Base-by-base conservation (phyloP, 2,888 invertebrate genomes). In the Caenorhabditis doughertyi region DNA sequence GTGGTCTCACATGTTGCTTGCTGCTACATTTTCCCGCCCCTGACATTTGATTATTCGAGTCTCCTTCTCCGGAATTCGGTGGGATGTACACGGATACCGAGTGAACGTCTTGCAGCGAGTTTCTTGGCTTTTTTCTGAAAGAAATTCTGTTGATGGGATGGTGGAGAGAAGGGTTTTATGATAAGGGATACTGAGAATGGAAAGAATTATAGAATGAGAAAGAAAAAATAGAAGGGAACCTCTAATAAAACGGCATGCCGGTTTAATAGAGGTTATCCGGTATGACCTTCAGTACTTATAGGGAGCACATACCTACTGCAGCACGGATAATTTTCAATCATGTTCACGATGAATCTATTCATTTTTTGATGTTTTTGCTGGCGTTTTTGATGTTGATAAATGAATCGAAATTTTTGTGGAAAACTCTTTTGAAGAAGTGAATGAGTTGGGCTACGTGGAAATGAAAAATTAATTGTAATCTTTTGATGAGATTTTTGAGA, bases 1-100 rank as follows among this genome's bases (percentile, higher is more conserved):
- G 79, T 29, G 79, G 71, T 27, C 47, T 29, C 56, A 53, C 18
- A n/a, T 47, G 7, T 47, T 74, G 64, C n/a, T n/a, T n/a, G n/a
- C n/a, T n/a, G 18, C 65, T 56, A 56, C 65, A 77, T 77, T 67
- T 77, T 62, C 49, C 77, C 67, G 49, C 60, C 9, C 35, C 51
- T 53, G 53, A 72, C 82, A 58, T 79, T 39, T 35, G 27, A 27
- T 11, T 39, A 65, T 8, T 39, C 16, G 39, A 39, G 16, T 32
- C 49, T 16, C 49, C 44, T 9, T 29, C 29, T 49, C 42, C 42
- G 23, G 44, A 27, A 23, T 11, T 23, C 29, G 62, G 42, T n/a
- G n/a, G n/a, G n/a, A n/a, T n/a, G 9, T 11, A 25, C 9, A 62
- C 44, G 16, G 39, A 39, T 25, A 42, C 25, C 7, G 42, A 39